phyloP scores from a whole-genome alignment of 2,113 vertebrate species.

The Megatriorchis doriae region DNA sequence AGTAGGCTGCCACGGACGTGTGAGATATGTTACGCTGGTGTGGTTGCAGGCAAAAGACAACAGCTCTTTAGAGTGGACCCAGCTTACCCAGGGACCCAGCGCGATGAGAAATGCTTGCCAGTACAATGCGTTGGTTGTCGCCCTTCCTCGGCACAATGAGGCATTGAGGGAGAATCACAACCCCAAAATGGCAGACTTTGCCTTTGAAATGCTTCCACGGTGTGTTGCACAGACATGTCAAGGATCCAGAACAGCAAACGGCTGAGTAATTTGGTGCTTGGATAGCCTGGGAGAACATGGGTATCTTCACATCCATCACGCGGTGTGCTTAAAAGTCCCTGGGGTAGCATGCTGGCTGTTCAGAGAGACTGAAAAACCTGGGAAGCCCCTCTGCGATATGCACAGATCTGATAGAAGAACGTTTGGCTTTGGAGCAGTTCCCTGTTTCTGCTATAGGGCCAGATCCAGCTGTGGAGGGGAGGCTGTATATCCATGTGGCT shows the following conservation, averaged over 20 bases:
- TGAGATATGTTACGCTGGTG: conserved; percentile 73
- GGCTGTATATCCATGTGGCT: neutral
- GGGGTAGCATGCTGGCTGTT: neutral
- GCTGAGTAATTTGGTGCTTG: neutral
- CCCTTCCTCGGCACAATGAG: conserved; percentile 65
- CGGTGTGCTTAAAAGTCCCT: neutral
- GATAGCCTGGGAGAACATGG: neutral
- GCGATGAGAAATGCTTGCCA: conserved; percentile 66
- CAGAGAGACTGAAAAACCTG: neutral
- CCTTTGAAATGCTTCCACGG: conserved; percentile 56
- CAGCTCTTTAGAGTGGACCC: conserved; percentile 74
- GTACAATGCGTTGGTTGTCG: conserved; percentile 86
- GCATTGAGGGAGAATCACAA: conserved; percentile 56
- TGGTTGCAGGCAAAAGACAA: conserved; percentile 80
- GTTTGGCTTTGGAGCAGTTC: neutral
- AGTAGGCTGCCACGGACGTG: conserved; percentile 75
- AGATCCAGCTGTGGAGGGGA: neutral
- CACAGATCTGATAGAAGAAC: neutral
- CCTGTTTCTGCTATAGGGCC: neutral
- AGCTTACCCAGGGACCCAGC: conserved; percentile 75
- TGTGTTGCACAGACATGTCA: neutral
- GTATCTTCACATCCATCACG: neutral
- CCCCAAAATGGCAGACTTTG: conserved; percentile 77
- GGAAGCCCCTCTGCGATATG: neutral
- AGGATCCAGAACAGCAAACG: neutral